Conservation (phyloP, 2,113 vertebrate species). For the Oostethus manadensis region DNA sequence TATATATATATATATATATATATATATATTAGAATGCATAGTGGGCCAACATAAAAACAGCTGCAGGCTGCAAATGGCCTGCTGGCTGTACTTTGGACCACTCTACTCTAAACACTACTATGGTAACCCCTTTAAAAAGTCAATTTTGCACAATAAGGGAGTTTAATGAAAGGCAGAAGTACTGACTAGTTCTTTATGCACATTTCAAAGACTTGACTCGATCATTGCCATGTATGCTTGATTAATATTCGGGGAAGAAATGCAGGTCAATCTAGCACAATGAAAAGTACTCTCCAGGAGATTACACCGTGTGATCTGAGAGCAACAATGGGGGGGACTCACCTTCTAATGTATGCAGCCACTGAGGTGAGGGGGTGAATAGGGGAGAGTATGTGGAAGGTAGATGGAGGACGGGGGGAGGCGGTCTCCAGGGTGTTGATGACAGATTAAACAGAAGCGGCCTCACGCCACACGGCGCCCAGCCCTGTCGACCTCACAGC, state of each 20-base stretch:
- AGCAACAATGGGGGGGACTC: constrained; percentile 49
- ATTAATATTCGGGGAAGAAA: constrained; percentile 25
- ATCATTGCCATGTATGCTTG: constrained; percentile 15
- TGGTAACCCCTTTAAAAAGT: too few relatives aligned
- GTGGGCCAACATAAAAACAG: too few relatives aligned
- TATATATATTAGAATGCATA: too few relatives aligned
- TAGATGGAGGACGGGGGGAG: constrained; percentile 60
- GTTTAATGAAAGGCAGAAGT: too few relatives aligned
- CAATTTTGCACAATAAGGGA: too few relatives aligned
- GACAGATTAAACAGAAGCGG: constrained; percentile 98
- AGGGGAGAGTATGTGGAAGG: constrained; percentile 53
- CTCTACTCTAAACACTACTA: too few relatives aligned
- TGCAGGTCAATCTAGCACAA: constrained; percentile 22
- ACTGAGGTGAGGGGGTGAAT: constrained; percentile 87
- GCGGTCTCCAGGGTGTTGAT: constrained; percentile 89
- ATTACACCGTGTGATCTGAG: not conserved
- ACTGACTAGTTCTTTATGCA: too few relatives aligned
- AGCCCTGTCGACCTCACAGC: constrained; percentile 87
- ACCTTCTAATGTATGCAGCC: constrained; percentile 76
- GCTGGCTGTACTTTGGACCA: too few relatives aligned
- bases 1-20: too few relatives aligned
- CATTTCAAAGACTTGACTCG: not conserved
- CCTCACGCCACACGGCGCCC: constrained; percentile 75
- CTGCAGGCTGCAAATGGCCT: too few relatives aligned
- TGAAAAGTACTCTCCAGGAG: constrained; percentile 5